phyloP scores from a whole-genome alignment of 2,797 vertebrate species.

The Catostomus latipinnis region DNA sequence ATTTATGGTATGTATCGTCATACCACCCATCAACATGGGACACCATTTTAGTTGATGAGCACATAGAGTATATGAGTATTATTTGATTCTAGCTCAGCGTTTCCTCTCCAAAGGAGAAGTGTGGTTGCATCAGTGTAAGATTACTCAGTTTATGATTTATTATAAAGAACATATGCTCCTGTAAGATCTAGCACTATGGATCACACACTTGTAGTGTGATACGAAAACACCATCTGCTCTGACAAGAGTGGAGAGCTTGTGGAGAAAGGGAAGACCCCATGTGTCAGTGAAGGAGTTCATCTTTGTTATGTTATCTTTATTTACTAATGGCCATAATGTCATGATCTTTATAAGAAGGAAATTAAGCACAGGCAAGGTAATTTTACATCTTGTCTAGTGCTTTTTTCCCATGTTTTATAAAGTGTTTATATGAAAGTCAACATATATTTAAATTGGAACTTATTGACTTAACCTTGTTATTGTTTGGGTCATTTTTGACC shows the following conservation, averaged over 20 bases:
- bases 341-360: conserved; percentile 69
- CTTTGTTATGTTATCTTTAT: conserved; percentile 73
- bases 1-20: no score
- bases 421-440: no score
- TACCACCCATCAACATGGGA: conserved; percentile 39
- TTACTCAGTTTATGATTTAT: conserved; percentile 66
- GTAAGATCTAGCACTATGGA: conserved; percentile 75
- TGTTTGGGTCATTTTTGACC: no score
- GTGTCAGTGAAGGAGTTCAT: conserved; percentile 78
- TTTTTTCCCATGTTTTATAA: no score
- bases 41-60: conserved; percentile 60
- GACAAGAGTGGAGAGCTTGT: conserved; percentile 42
- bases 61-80: conserved; percentile 43
- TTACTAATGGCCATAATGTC: conserved; percentile 73
- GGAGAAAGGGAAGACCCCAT: conserved; percentile 63
- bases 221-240: conserved; percentile 85
- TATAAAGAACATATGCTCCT: conserved; percentile 76
- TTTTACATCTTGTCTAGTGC: neutral
- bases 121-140: conserved; percentile 44
- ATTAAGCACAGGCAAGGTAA: neutral
- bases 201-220: conserved; percentile 75
- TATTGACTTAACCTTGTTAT: no score
- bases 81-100: conserved; percentile 43
- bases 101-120: conserved; percentile 16
- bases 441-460: no score